Percentiles rank a stretch among this genome's conserved stretches.
Evolutionary conservation across 92 coral and sea anemone genomes (phyloP).

Genomic region (Hydrozoanthus gracilis): DNA sequence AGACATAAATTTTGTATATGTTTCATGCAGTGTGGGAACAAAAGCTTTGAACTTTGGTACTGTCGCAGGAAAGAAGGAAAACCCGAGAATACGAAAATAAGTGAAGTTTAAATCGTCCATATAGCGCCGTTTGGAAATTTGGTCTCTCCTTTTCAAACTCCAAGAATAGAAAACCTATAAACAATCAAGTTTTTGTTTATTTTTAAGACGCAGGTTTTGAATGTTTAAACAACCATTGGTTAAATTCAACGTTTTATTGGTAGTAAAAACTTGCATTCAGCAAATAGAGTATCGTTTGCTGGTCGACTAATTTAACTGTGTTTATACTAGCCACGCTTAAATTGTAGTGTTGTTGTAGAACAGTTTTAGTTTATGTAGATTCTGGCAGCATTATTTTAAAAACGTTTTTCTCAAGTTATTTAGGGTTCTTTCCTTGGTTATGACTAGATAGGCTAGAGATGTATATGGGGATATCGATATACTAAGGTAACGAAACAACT

Average conservation of each 20-base stretch:
- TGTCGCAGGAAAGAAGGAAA: no score
- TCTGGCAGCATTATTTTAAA: background rate
- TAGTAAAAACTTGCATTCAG: background rate
- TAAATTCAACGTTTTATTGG: background rate
- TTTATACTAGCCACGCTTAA: background rate
- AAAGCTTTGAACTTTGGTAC: no score
- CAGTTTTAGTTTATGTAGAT: background rate
- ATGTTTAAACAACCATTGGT: background rate
- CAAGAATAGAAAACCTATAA: no score
- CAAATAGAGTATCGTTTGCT: constrained; percentile 6
- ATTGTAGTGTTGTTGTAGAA: background rate
- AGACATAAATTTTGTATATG: no score
- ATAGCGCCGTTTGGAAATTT: no score
- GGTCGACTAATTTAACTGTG: background rate
- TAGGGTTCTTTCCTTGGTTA: background rate
- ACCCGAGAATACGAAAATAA: no score
- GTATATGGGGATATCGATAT: background rate
- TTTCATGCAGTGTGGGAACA: no score
- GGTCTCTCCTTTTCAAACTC: no score
- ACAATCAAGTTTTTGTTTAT: background rate
- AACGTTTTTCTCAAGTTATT: background rate
- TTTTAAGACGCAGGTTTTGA: background rate
- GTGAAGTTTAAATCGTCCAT: no score
- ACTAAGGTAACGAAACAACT: no score
- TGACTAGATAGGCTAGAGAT: no score